phyloP scores from a whole-genome alignment of 2,888 invertebrate species.

The Piscicola geometra region DNA sequence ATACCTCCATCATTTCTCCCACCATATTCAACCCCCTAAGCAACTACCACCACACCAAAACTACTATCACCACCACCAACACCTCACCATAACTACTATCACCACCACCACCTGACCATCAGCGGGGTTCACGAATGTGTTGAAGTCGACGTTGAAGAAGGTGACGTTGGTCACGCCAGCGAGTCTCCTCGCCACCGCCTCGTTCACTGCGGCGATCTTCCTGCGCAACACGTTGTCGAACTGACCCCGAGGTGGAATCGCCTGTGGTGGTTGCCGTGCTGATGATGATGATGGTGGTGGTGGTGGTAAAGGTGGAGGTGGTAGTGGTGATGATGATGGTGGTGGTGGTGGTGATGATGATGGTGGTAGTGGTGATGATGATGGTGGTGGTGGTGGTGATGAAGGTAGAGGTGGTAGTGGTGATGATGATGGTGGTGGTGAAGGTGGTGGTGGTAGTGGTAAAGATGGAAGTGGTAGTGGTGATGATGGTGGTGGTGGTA shows the following conservation, averaged over 20 bases:
- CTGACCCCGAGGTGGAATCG: constrained; percentile 80
- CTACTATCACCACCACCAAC: not conserved
- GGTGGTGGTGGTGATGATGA: no score
- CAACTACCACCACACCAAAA: not conserved
- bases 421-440: no score
- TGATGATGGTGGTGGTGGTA: constrained; percentile 64
- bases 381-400: no score
- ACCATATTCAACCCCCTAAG: not conserved
- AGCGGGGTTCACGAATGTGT: constrained; percentile 52
- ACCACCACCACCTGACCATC: constrained; percentile 58
- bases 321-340: no score
- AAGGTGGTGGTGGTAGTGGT: no score
- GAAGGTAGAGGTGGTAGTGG: no score
- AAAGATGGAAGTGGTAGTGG: no score
- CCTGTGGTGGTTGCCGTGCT: constrained; percentile 60
- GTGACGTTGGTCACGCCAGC: constrained; percentile 64
- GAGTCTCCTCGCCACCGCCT: constrained; percentile 66
- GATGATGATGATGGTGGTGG: not conserved
- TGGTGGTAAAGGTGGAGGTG: no score
- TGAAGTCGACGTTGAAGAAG: constrained; percentile 73
- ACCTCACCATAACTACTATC: not conserved
- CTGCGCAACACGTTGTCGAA: constrained; percentile 75
- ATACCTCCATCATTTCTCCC: not conserved
- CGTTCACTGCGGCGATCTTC: constrained; percentile 72
- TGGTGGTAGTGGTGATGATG: no score